Percentiles rank a stretch among this genome's conserved stretches.
These are phyloP conservation scores for Vidua macroura DNA, from an alignment of 2,113 vertebrate genomes.

Conservation along the genomic window DNA sequence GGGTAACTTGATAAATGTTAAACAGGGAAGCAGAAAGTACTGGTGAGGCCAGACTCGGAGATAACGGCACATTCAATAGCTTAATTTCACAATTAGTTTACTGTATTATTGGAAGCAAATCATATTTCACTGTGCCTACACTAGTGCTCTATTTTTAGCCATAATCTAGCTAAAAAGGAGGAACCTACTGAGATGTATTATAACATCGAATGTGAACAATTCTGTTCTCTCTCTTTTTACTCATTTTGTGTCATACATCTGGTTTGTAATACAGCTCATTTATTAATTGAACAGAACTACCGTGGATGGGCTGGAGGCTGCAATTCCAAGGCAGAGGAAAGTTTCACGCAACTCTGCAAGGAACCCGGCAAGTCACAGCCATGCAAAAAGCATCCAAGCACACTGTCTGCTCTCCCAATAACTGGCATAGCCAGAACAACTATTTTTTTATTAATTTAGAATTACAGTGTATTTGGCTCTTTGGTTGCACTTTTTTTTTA, in stretches of 20 bases:
- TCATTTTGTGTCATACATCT: not conserved
- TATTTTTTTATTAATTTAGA: not conserved
- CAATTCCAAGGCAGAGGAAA: conserved; percentile 30
- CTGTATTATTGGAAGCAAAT: conserved; percentile 75
- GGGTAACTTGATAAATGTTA: conserved; percentile 48
- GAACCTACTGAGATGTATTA: conserved; percentile 52
- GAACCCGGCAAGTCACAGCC: not conserved
- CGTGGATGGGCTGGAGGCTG: not conserved
- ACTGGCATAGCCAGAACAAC: not conserved
- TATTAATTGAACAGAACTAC: not conserved
- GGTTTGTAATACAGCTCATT: conserved; percentile 30
- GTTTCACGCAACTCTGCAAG: conserved; percentile 17
- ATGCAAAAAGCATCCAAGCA: not conserved
- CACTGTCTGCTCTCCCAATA: not conserved
- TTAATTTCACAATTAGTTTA: conserved; percentile 71
- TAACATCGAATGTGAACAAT: conserved; percentile 33
- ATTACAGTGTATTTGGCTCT: not conserved
- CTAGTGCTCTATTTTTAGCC: conserved; percentile 72
- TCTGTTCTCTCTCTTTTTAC: conserved; percentile 21
- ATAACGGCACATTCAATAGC: conserved; percentile 50
- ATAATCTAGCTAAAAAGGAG: conserved; percentile 65
- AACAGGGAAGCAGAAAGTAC: conserved; percentile 31
- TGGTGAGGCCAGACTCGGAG: conserved; percentile 49
- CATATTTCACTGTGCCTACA: conserved; percentile 73
- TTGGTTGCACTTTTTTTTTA: not conserved